Base-by-base conservation (phyloP, 2,888 invertebrate species). In the Latrodectus elegans region DNA sequence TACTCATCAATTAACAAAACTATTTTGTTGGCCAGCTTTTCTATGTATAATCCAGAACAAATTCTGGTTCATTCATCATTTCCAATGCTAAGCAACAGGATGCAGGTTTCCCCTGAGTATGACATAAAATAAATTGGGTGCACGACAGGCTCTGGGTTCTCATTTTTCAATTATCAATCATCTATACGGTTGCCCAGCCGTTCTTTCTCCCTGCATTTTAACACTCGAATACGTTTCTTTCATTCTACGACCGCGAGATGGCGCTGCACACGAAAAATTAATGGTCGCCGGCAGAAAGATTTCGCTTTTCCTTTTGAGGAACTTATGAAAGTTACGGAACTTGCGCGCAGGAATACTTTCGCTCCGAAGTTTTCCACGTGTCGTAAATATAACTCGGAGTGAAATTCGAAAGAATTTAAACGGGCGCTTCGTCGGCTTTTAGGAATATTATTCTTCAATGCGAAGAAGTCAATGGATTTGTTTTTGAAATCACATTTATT, bases 81-180 rank as follows among this genome's bases (percentile, higher is more conserved):
- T 70, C 71, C 79, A 80, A 79, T 83, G 83, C 87, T 79, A 78
- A 83, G 88, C 88, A 88, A 88, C 88, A 88, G 88, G 84, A 88
- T 88, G 84, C 84, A 88, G 82, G 88, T 83, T 84, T 88, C 88
- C 84, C 88, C 88, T 88, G 88, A 84, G 82, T 88, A 84, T 88
- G 88, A 88, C 88, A 88, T 88, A 84, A 88, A 88, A 88, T 88
- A 88, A 88, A 88, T 88, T 88, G 84, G 88, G 84, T 88, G 88
- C 88, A 88, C 88, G 88, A 88, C 88, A 88, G 88, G 82, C 88
- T 88, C 88, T 73, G 79, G 84, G 88, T 76, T 88, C 88, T 88
- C 88, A 88, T 88, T 88, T 88, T 88, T 88, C 88, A 88, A 88
- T 88, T 88, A 88, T 88, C 88, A 88, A 88, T 88, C 88, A 88